Evolutionary conservation across 2,888 invertebrate genomes (phyloP).

Genomic region (Amiota mariae): DNA sequence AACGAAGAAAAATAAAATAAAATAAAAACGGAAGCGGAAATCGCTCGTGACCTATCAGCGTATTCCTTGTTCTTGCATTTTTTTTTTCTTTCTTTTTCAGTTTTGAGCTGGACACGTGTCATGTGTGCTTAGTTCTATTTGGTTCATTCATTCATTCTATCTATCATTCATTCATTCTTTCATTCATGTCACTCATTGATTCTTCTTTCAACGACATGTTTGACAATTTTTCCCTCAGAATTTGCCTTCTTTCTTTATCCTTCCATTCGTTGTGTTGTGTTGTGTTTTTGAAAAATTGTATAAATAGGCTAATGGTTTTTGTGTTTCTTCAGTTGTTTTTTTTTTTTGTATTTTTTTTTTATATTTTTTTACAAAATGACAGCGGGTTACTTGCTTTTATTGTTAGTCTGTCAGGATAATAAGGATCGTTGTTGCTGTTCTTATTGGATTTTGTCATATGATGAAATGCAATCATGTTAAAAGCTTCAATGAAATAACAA

Average conservation of each 20-base stretch:
- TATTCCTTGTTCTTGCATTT: not conserved
- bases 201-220: slow-evolving; percentile 2
- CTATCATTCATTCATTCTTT: slow-evolving; percentile 9
- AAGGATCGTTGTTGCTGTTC: not conserved
- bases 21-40: not conserved
- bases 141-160: not conserved
- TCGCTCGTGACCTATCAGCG: slow-evolving; percentile 24
- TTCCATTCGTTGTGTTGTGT: slow-evolving; percentile 12
- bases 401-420: not conserved
- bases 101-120: not conserved
- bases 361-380: slow-evolving; percentile 7
- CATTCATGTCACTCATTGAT: slow-evolving; percentile 9
- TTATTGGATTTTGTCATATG: slow-evolving; percentile 24
- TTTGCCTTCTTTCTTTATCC: not conserved
- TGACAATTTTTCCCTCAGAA: slow-evolving; percentile 19
- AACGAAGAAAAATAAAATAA: too few relatives aligned
- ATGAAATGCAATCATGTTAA: slow-evolving; percentile 25
- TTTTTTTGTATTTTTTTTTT: not conserved
- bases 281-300: slow-evolving; percentile 14
- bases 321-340: not conserved
- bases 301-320: slow-evolving; percentile 26
- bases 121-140: not conserved
- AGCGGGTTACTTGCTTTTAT: slow-evolving; percentile 3
- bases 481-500: slow-evolving; percentile 7
- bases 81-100: not conserved